Conservation (phyloP, 1,140 invertebrate species). For the Lordiphosa collinella region DNA sequence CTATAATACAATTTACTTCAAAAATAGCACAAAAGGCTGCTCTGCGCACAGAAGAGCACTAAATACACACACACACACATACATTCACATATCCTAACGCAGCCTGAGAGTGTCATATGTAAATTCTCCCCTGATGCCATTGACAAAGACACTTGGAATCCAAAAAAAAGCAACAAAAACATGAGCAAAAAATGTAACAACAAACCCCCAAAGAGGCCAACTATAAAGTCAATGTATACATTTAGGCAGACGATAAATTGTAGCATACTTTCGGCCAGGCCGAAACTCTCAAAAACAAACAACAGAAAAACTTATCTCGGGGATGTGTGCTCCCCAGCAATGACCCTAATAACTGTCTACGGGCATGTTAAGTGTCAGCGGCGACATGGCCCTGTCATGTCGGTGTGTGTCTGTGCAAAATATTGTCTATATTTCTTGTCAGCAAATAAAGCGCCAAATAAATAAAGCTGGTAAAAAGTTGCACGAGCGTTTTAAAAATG, state of each 20-base stretch:
- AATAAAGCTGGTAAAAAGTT: constrained; percentile 72
- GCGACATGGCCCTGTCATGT: constrained; percentile 70
- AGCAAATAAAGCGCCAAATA: constrained; percentile 74
- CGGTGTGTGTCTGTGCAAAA: constrained; percentile 34
- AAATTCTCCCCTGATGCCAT: constrained; percentile 74
- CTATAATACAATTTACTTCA: constrained; percentile 76
- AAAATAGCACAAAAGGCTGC: constrained; percentile 61
- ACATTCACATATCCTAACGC: constrained; percentile 6
- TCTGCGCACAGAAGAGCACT: constrained; percentile 64
- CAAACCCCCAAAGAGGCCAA: constrained; percentile 35
- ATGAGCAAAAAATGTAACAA: constrained; percentile 16
- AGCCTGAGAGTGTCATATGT: constrained; percentile 66
- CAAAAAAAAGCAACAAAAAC: no score
- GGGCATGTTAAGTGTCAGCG: constrained; percentile 76
- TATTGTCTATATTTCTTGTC: constrained; percentile 76
- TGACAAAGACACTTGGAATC: constrained; percentile 68
- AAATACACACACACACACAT: constrained; percentile 36
- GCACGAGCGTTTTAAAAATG: constrained; percentile 56
- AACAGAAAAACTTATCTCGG: constrained; percentile 29
- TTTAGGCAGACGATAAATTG: constrained; percentile 72
- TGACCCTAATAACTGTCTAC: constrained; percentile 76
- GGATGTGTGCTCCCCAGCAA: constrained; percentile 29
- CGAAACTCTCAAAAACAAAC: constrained; percentile 35
- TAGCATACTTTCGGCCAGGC: constrained; percentile 53
- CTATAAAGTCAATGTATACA: constrained; percentile 72